Base-by-base conservation (phyloP, 2,888 invertebrate genomes). In the Cheiracanthium punctorium region DNA sequence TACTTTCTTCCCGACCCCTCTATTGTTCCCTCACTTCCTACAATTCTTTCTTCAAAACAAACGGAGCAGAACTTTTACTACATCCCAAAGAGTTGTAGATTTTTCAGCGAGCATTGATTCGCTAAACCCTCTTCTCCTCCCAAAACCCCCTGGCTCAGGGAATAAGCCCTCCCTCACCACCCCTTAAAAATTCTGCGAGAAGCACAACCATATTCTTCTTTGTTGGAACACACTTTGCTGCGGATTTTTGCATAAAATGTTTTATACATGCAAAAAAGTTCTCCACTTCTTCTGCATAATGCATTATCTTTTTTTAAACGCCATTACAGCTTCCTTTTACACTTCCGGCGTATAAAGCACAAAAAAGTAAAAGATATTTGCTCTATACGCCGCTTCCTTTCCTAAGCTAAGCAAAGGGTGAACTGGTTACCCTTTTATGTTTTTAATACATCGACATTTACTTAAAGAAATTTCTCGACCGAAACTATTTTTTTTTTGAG, bases 221-320 rank as follows among this genome's bases (percentile, higher is more conserved):
- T 58, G 58, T 58, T 58, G 14, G n/a, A 17, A 48, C n/a, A 48
- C 17, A 2, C 67, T 41, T 48, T 48, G n/a, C 58, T 58, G 20
- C 58, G 24, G 58, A 58, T 58, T 29, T 85, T 85, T 79, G 72
- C 79, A 79, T 79, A 85, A 85, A 74, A 85, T 85, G 84, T 85
- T 85, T 85, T 85, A 85, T 85, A 79, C 79, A 79, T 79, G 79
- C 58, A 41, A 37, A 43, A 37, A 69, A 24, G 29, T 67, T 32
- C 69, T 74, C 69, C 74, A 67, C 74, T 85, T 74, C 69, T 79
- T 67, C 74, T 85, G 84, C 79, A 85, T 85, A 85, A 85, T 85
- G 74, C 74, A 69, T 52, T 85, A 79, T 85, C 84, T 85, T 85
- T n/a, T n/a, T 85, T 85, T 85, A 85, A 85, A 85, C 79, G 84